A percentile compares a stretch with the other conserved stretches of the same genome.
Evolutionary conservation across 2,888 invertebrate genomes (phyloP).

Genomic region (Eledona agricola): DNA sequence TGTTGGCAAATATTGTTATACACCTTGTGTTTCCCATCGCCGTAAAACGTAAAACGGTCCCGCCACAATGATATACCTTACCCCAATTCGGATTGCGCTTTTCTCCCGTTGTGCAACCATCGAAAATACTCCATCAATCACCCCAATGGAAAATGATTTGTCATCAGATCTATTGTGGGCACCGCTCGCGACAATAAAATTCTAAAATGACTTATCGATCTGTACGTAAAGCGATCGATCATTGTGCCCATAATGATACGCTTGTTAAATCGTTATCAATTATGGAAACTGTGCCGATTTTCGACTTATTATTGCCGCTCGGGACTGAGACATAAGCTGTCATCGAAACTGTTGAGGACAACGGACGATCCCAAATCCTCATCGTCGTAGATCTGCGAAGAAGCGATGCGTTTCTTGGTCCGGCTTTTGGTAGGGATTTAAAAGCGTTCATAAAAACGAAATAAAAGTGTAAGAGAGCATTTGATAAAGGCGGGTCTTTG

Average conservation of each 20-base stretch:
- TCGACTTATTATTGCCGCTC: too few relatives aligned
- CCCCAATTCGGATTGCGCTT: slow-evolving; percentile 26
- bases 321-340: too few relatives aligned
- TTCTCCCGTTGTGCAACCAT: slow-evolving; percentile 22
- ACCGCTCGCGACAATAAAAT: slow-evolving; percentile 47
- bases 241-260: slow-evolving; percentile 55
- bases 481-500: slow-evolving; percentile 53
- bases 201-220: slow-evolving; percentile 38
- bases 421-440: slow-evolving; percentile 43
- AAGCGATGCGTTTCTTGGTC: too few relatives aligned
- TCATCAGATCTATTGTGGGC: slow-evolving; percentile 51
- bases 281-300: slow-evolving; percentile 35
- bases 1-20: slow-evolving; percentile 48
- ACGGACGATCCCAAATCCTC: too few relatives aligned
- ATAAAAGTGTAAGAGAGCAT: slow-evolving; percentile 57
- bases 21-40: slow-evolving; percentile 24
- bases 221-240: slow-evolving; percentile 46
- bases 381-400: too few relatives aligned
- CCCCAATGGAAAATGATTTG: slow-evolving; percentile 53
- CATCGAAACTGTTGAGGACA: too few relatives aligned
- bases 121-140: slow-evolving; percentile 51
- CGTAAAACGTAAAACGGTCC: slow-evolving; percentile 7
- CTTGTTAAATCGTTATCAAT: slow-evolving; percentile 57
- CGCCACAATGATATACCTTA: slow-evolving; percentile 17
- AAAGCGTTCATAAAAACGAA: slow-evolving; percentile 54